Conservation (phyloP, 2,113 vertebrate species). For the Hypanus sabinus region DNA sequence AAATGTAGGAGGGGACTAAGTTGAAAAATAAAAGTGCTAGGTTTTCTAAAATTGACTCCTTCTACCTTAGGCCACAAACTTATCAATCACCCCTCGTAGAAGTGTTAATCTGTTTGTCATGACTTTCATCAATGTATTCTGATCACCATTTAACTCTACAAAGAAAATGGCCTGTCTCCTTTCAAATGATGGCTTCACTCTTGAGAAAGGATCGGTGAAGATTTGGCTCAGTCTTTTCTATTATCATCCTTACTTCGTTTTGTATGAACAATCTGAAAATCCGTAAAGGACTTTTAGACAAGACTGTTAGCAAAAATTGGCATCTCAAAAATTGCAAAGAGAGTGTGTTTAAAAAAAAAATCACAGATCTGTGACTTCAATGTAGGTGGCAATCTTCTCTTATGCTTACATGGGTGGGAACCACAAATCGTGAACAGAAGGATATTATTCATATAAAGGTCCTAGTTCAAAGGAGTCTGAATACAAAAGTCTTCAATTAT, state of each 20-base stretch:
- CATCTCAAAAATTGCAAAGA: neutral
- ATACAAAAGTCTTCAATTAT: too few species aligned
- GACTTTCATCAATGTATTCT: neutral
- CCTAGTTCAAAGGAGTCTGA: neutral
- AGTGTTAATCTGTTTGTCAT: neutral
- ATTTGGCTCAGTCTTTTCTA: neutral
- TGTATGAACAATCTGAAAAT: neutral
- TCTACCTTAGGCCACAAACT: too few species aligned
- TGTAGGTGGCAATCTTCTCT: neutral
- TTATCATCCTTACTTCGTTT: neutral
- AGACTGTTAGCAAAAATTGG: neutral
- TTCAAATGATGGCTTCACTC: neutral
- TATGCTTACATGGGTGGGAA: neutral
- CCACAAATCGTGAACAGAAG: neutral
- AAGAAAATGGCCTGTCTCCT: neutral
- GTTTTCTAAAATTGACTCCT: too few species aligned
- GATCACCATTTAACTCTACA: neutral
- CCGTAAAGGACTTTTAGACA: neutral
- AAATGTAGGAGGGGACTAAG: too few species aligned
- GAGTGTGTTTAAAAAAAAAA: neutral
- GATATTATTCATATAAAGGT: neutral
- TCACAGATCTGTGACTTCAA: neutral
- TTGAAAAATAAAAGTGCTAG: too few species aligned
- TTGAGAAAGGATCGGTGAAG: neutral
- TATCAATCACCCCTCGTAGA: too few species aligned